Evolutionary conservation across 2,888 invertebrate species (phyloP).

Genomic region (Tuta absoluta): DNA sequence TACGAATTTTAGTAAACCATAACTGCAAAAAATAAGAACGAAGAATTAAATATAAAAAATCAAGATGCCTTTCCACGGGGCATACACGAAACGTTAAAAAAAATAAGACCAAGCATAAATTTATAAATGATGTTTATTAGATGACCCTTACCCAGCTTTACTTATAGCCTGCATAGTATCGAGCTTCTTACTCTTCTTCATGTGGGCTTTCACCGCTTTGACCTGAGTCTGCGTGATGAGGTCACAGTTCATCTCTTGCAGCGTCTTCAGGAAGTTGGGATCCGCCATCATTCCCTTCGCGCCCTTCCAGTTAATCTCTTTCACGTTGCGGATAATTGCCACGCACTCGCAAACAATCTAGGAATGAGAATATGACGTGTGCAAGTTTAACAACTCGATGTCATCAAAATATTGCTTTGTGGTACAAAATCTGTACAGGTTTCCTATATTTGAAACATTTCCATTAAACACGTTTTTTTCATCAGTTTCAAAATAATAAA

Average conservation of each 20-base stretch:
- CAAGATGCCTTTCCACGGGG: background rate
- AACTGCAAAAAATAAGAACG: conserved; percentile 57
- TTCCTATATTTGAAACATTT: no score
- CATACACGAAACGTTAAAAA: no score
- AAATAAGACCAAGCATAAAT: conserved; percentile 5
- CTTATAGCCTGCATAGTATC: conserved; percentile 93
- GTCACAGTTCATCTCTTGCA: conserved; percentile 94
- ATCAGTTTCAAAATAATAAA: no score
- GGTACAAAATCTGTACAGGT: no score
- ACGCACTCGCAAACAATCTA: conserved; percentile 93
- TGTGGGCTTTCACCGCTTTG: conserved; percentile 85
- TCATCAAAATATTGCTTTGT: background rate
- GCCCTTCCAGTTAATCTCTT: conserved; percentile 94
- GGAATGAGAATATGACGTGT: no score
- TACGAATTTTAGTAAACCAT: conserved; percentile 91
- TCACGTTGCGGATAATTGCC: conserved; percentile 89
- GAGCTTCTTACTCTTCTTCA: conserved; percentile 86
- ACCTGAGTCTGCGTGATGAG: conserved; percentile 87
- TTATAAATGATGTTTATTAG: background rate
- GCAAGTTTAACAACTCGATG: no score
- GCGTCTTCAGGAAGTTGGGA: conserved; percentile 88
- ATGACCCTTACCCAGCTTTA: conserved; percentile 84
- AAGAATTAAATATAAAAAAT: background rate
- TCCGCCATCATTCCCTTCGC: conserved; percentile 97
- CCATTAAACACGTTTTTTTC: no score